Conservation (phyloP, 2,888 invertebrate genomes). For the Eupithecia tripunctaria region DNA sequence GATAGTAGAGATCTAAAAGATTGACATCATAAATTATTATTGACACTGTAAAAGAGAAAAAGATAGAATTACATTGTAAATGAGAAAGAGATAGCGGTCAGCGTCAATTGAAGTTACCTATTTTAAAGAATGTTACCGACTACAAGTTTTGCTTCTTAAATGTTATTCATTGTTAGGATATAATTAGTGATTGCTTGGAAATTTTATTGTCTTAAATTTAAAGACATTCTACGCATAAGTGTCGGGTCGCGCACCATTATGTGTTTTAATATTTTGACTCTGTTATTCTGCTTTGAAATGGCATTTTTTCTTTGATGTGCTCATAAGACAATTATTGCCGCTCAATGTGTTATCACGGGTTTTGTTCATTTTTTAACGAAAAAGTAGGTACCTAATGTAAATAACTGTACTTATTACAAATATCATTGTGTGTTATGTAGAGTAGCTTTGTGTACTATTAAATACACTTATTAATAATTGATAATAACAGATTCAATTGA, state of each 20-base stretch:
- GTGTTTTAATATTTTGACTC: neutral
- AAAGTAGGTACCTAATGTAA: neutral
- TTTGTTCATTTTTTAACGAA: neutral
- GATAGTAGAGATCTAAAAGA: slow-evolving; percentile 15
- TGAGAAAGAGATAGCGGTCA: slow-evolving; percentile 13
- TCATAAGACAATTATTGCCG: neutral
- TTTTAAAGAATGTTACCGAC: slow-evolving; percentile 52
- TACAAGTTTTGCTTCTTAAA: slow-evolving; percentile 36
- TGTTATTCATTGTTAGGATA: neutral
- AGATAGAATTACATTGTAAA: slow-evolving; percentile 7
- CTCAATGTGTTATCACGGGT: neutral
- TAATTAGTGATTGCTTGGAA: neutral
- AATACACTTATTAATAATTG: neutral
- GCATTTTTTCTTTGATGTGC: neutral
- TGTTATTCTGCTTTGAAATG: neutral
- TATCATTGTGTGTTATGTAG: neutral
- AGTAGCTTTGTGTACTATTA: neutral
- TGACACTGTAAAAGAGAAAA: slow-evolving; percentile 12
- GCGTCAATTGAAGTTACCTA: slow-evolving; percentile 69
- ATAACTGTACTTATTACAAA: neutral
- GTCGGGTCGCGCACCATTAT: neutral
- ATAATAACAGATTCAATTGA: neutral
- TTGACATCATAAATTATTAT: too few relatives aligned
- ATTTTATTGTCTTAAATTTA: neutral
- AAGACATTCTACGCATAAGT: neutral